Conservation (phyloP, 2,797 vertebrate genomes). For the Melanotaenia boesemani region DNA sequence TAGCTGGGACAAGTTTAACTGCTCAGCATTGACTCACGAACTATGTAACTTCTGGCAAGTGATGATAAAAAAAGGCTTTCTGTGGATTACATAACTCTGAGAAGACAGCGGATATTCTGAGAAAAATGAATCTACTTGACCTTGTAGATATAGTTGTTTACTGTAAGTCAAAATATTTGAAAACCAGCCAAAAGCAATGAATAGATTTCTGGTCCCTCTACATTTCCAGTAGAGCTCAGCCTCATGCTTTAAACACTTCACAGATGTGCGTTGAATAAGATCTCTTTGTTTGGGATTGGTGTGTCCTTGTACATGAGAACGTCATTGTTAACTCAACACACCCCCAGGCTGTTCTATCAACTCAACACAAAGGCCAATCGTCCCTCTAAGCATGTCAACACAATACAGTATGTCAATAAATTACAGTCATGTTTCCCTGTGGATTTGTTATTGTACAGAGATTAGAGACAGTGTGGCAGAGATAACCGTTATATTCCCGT, state of each 20-base stretch:
- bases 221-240: constrained; percentile 7
- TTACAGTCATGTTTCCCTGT: constrained; percentile 31
- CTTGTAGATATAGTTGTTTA: constrained; percentile 38
- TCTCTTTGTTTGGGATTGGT: constrained; percentile 5
- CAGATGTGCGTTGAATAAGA: constrained; percentile 24
- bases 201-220: constrained; percentile 38
- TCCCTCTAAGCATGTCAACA: constrained; percentile 51
- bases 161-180: constrained; percentile 36
- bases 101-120: not conserved
- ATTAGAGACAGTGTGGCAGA: constrained; percentile 20
- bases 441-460: constrained; percentile 13
- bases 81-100: not conserved
- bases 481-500: constrained; percentile 11
- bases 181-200: constrained; percentile 10
- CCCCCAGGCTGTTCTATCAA: constrained; percentile 18
- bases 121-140: constrained; percentile 6
- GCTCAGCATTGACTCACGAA: not conserved
- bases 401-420: constrained; percentile 13
- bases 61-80: not conserved
- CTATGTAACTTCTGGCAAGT: not conserved
- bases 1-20: not conserved
- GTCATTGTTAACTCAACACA: constrained; percentile 37
- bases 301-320: not conserved
- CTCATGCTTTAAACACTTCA: constrained; percentile 39
- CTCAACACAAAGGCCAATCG: constrained; percentile 42